Evolutionary conservation across 1,140 invertebrate genomes (phyloP), one percentile per base, ranked within the genome.

Genomic region (Drosophila truncata): DNA sequence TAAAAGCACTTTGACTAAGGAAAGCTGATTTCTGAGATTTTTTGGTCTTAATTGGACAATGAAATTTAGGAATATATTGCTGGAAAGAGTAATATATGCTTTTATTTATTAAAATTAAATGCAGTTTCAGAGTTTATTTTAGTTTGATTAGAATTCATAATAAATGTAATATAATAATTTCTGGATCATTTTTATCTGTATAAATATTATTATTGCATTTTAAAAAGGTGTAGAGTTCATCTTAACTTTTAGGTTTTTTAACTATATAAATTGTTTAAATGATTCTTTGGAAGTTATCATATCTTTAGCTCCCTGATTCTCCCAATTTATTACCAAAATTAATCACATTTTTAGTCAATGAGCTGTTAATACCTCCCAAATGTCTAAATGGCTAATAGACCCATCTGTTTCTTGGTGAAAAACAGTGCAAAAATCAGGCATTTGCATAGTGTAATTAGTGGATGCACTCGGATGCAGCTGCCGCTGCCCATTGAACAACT

Each of bases 401-500:
- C 66, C 70, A 72, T 72, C 70, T 73, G 70, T 41, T 50, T 49
- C 11, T 13, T 14, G 27, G n/a, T 9, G 6, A 37, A 59, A 60
- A 54, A 44, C 33, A 33, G 41, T 61, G 64, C n/a, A 69, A 39
- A 75, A 52, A 49, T 67, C 50, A 18, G 49, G 37, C 27, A 78
- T 78, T 78, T 78, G 75, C 59, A 77, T 78, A 50, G 74, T 69
- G 74, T 65, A 78, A 82, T 82, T 82, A 82, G 63, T 83, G 46
- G 44, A 47, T 31, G 23, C 55, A 70, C 73, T 74, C 55, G 60
- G 64, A 64, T 72, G 61, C 78, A 86, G 59, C 67, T 81, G 84
- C 52, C 58, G 52, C 27, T 60, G 71, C 42, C 52, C 67, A 86
- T 87, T 63, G 81, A 88, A 35, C 85, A 88, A 90, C 81, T 88